Base-by-base conservation (phyloP, 2,797 vertebrate species). In the Chaetodon trifasciatus region DNA sequence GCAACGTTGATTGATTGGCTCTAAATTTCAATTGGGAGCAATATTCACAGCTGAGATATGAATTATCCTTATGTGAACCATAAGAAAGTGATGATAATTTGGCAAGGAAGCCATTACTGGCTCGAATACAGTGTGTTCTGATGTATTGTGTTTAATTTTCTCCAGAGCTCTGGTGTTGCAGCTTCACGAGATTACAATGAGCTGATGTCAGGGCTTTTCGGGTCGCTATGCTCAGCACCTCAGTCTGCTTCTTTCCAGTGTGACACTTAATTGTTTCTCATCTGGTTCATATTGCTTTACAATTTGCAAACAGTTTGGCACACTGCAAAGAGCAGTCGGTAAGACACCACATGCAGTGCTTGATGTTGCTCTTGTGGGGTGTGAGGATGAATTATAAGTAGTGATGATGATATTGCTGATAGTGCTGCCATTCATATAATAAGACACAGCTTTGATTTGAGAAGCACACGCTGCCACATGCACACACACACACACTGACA, bases 351-450 rank as follows among this genome's bases (percentile, higher is more conserved):
- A 42, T 55, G 52, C 44, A 21, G 62, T 1, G 53, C 46, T 77
- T 69, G 69, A 49, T 23, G 57, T 32, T 53, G 55, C 62, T 69
- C 65, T 62, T 70, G 12, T 62, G 63, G 50, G 21, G 61, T 85
- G 56, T 67, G 42, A 78, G 79, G 83, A 82, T 73, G 2, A 79
- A 56, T 84, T 70, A 70, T 39, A 23, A 50, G 44, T 49, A 62
- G 63, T 63, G 44, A 70, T 61, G 56, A 60, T 28, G 21, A 56
- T 24, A 49, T 8, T 61, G 74, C 55, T 65, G 44, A 83, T 67
- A 19, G 21, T 40, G 42, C 21, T 0, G 35, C 24, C 3, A 47
- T 63, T 76, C 10, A 84, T 49, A 72, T 65, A 78, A 79, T 74
- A 28, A 61, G 39, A 69, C 6, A 24, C 80, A 82, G 64, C 37